These are phyloP conservation scores for Zoroaster sp. DNA, from an alignment of 53 echinoderm and acorn worm genomes.

Conservation along the genomic window DNA sequence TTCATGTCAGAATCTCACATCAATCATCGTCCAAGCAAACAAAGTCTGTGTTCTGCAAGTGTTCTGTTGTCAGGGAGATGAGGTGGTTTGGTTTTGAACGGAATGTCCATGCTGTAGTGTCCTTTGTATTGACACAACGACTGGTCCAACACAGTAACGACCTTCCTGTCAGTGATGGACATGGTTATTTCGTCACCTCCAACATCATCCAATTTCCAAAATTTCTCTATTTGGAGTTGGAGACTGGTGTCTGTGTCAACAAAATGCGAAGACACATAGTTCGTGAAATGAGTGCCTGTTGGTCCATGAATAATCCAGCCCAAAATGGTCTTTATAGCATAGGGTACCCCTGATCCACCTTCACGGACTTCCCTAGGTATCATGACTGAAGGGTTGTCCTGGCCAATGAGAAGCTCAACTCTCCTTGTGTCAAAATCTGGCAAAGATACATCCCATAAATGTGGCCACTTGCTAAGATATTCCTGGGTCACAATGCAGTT, in stretches of 20 bases:
- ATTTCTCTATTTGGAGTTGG: slow-evolving; percentile 45
- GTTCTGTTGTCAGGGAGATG: slow-evolving; percentile 49
- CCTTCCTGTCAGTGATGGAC: slow-evolving; percentile 28
- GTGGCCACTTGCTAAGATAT: slow-evolving; percentile 17
- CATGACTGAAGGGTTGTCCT: slow-evolving; percentile 60
- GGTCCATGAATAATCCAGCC: slow-evolving; percentile 66
- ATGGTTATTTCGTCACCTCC: neutral
- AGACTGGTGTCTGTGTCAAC: slow-evolving; percentile 16
- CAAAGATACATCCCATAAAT: slow-evolving; percentile 22
- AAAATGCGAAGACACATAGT: neutral
- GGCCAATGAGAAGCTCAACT: slow-evolving; percentile 53
- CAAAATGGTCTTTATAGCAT: slow-evolving; percentile 46
- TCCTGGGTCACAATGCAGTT: slow-evolving; percentile 25
- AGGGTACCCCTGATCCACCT: slow-evolving; percentile 40
- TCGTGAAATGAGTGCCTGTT: neutral
- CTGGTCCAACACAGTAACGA: neutral
- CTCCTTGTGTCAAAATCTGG: slow-evolving; percentile 28
- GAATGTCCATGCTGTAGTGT: slow-evolving; percentile 59
- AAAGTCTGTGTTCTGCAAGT: slow-evolving; percentile 56
- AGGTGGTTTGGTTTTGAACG: slow-evolving; percentile 55
- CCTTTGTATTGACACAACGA: slow-evolving; percentile 9
- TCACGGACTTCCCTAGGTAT: slow-evolving; percentile 44
- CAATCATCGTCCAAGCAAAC: slow-evolving; percentile 41
- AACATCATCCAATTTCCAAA: slow-evolving; percentile 54
- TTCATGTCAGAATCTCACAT: neutral